These are phyloP conservation scores for Macaca mulatta DNA, from an alignment of 2,113 vertebrate genomes.

Conservation along the genomic window DNA sequence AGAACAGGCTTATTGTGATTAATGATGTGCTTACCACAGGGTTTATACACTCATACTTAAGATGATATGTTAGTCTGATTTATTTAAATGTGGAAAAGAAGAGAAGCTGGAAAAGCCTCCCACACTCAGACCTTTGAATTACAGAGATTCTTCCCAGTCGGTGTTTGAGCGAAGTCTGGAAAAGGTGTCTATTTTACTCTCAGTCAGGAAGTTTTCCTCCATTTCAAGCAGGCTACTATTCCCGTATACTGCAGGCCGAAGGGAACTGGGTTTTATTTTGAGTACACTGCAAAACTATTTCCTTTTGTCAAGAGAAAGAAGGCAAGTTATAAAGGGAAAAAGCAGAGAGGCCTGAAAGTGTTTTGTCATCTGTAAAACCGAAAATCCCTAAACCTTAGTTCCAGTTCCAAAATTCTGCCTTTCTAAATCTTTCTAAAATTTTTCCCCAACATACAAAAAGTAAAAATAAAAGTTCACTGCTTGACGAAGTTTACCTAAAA, in stretches of 20 bases:
- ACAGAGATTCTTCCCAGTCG: background rate
- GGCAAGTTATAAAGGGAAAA: background rate
- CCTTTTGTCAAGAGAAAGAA: background rate
- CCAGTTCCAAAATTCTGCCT: background rate
- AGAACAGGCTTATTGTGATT: background rate
- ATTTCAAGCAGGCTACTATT: background rate
- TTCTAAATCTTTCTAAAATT: background rate
- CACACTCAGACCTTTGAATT: background rate
- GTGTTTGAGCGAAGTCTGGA: background rate
- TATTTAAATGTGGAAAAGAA: background rate
- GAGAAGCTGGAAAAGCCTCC: background rate
- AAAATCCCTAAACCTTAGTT: background rate
- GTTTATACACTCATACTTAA: background rate
- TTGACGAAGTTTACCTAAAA: slow-evolving; percentile 40
- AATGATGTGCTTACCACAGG: background rate
- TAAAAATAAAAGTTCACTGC: slow-evolving; percentile 8
- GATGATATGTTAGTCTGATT: background rate
- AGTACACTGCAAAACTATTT: background rate
- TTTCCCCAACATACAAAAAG: background rate
- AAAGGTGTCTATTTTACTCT: background rate
- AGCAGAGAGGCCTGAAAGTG: background rate
- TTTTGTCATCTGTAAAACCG: background rate
- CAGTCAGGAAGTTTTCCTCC: background rate
- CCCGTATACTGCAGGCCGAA: background rate
- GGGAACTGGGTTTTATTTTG: background rate